phyloP scores from a whole-genome alignment of 2,113 vertebrate genomes.

The Scophthalmus maximus region DNA sequence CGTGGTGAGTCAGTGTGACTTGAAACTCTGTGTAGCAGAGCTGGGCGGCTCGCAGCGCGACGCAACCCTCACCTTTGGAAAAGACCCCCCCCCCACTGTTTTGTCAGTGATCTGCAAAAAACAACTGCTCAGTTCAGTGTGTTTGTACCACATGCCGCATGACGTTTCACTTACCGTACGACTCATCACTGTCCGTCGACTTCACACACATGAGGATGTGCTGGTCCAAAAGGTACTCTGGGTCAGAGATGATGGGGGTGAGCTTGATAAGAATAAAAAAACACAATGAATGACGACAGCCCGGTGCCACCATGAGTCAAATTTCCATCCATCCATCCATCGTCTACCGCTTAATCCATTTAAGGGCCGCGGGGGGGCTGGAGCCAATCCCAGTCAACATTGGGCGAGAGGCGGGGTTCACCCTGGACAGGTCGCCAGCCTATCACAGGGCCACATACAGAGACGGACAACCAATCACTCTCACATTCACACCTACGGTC shows the following conservation, averaged over 20 bases:
- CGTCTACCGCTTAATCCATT: too few species aligned
- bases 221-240: conserved; percentile 95
- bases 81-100: conserved; percentile 4
- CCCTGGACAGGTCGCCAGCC: too few species aligned
- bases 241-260: conserved; percentile 96
- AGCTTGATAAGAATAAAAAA: conserved; percentile 81
- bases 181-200: conserved; percentile 94
- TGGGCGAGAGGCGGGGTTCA: too few species aligned
- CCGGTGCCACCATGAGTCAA: background rate
- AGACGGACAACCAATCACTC: too few species aligned
- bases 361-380: too few species aligned
- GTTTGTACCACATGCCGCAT: background rate
- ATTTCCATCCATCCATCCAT: too few species aligned
- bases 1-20: conserved; percentile 91
- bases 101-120: too few species aligned
- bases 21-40: conserved; percentile 86
- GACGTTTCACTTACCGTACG: conserved; percentile 87
- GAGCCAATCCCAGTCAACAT: too few species aligned
- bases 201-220: conserved; percentile 97
- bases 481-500: too few species aligned
- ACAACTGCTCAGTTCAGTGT: background rate
- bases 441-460: too few species aligned
- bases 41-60: conserved; percentile 90
- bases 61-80: conserved; percentile 91
- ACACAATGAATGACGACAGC: background rate